Base-by-base conservation (phyloP, 2,888 invertebrate genomes). In the Physocephala rufipes region DNA sequence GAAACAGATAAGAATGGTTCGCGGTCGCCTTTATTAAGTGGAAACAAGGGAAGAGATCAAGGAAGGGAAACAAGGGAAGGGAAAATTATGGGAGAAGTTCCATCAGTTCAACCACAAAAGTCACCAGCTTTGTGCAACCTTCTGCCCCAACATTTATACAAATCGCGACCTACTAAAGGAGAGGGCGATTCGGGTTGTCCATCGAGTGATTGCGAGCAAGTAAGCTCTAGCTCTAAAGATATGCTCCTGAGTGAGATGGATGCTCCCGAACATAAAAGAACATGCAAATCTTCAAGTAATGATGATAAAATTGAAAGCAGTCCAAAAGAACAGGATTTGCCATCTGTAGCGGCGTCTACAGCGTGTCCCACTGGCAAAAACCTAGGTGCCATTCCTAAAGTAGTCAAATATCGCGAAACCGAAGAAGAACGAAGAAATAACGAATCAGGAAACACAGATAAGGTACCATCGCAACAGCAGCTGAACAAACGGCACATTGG, bases 1-100 rank as follows among this genome's bases (percentile, higher is more conserved):
- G 92, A 92, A 82, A 91, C 90, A 12, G 91, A 91, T 80, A 91
- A 91, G 80, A 90, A 90, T 79, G 92, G 91, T 0, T 92, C 92
- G 2, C 87, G 91, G 47, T 92, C 92, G 1, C 92, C 93, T 0
- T 82, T 93, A 68, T 86, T 92, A 15, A 89, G 91, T 74, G 86
- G 88, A 45, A 78, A 71, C 71, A 72, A 74, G 68, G 67, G 68
- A 67, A 74, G 72, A 68, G 70, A 68, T 73, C 28, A 58, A 63
- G 24, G 69, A 69, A 71, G 24, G 9, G 51, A n/a, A 21, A 45
- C 26, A 26, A 47, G 75, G 2, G 78, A 76, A 1, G 84, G 84
- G 62, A 79, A 83, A 65, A 74, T 83, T 21, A 79, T 78, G 9
- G 75, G 77, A 45, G 83, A 83, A 69, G 75, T 76, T 71, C 36